phyloP scores from a whole-genome alignment of 2,888 invertebrate genomes.

The Petrolisthes manimaculis region DNA sequence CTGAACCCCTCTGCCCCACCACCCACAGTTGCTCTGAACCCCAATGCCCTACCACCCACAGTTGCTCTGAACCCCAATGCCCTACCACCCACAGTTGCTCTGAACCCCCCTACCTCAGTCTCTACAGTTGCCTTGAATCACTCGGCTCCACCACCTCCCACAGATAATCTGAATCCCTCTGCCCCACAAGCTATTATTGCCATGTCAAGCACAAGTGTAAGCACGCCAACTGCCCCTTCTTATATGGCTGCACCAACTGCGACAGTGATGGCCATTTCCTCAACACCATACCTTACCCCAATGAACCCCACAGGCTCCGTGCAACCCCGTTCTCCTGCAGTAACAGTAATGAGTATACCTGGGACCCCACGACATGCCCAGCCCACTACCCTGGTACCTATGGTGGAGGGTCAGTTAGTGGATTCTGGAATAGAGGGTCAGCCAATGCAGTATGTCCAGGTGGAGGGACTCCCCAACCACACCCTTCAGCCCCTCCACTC shows the following conservation, averaged over 20 bases:
- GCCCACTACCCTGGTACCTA: slow-evolving; percentile 36
- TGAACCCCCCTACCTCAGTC: too few species aligned
- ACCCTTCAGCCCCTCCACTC: slow-evolving; percentile 38
- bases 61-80: too few species aligned
- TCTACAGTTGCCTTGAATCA: too few species aligned
- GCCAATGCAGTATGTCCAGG: slow-evolving; percentile 54
- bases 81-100: too few species aligned
- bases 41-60: too few species aligned
- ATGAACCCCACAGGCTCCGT: slow-evolving; percentile 15
- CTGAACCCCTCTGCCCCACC: not conserved
- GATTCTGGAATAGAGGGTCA: slow-evolving; percentile 45
- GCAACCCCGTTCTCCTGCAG: slow-evolving; percentile 24
- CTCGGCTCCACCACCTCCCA: too few species aligned
- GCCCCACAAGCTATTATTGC: too few species aligned
- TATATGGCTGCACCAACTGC: slow-evolving; percentile 25
- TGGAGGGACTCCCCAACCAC: slow-evolving; percentile 44
- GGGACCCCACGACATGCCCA: slow-evolving; percentile 19
- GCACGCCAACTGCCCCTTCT: not conserved
- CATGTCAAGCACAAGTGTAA: not conserved
- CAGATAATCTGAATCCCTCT: too few species aligned
- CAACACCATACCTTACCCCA: slow-evolving; percentile 33
- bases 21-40: too few species aligned
- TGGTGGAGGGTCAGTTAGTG: slow-evolving; percentile 46
- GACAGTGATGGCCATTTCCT: slow-evolving; percentile 4
- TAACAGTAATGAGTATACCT: slow-evolving; percentile 36